These are phyloP conservation scores for Drosophila grimshawi DNA, from an alignment of 1,140 invertebrate genomes.

Conservation along the genomic window DNA sequence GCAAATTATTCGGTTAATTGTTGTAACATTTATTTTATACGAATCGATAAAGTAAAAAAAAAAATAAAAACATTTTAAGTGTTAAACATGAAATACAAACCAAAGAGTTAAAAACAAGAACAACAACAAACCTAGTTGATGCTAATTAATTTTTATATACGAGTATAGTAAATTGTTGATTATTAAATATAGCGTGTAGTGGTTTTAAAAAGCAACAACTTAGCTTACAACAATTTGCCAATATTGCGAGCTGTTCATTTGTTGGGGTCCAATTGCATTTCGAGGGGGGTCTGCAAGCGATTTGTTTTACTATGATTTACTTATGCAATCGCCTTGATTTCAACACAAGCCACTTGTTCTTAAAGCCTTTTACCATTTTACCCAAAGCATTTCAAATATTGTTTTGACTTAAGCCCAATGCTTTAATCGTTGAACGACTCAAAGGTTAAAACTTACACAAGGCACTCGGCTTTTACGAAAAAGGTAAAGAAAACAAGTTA, in stretches of 20 bases:
- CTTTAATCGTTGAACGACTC: slow-evolving; percentile 79
- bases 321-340: slow-evolving; percentile 62
- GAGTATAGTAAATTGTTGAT: slow-evolving; percentile 76
- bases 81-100: slow-evolving; percentile 69
- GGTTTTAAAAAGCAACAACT: slow-evolving; percentile 64
- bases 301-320: slow-evolving; percentile 42
- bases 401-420: slow-evolving; percentile 55
- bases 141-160: slow-evolving; percentile 76
- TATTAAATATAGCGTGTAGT: slow-evolving; percentile 77
- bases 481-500: slow-evolving; percentile 34
- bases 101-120: slow-evolving; percentile 66
- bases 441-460: slow-evolving; percentile 52
- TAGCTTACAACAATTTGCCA: slow-evolving; percentile 38
- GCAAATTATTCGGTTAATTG: slow-evolving; percentile 76
- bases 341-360: slow-evolving; percentile 15
- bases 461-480: slow-evolving; percentile 29
- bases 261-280: slow-evolving; percentile 16
- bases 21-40: slow-evolving; percentile 75
- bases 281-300: background rate
- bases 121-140: slow-evolving; percentile 57
- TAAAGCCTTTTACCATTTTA: slow-evolving; percentile 12
- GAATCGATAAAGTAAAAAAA: slow-evolving; percentile 14
- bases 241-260: slow-evolving; percentile 16
- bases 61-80: slow-evolving; percentile 52
- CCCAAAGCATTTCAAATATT: background rate